A percentile compares a stretch with the other conserved stretches of the same genome.
Evolutionary conservation across 2,113 vertebrate genomes (phyloP).

Genomic region (Helogale parvula): DNA sequence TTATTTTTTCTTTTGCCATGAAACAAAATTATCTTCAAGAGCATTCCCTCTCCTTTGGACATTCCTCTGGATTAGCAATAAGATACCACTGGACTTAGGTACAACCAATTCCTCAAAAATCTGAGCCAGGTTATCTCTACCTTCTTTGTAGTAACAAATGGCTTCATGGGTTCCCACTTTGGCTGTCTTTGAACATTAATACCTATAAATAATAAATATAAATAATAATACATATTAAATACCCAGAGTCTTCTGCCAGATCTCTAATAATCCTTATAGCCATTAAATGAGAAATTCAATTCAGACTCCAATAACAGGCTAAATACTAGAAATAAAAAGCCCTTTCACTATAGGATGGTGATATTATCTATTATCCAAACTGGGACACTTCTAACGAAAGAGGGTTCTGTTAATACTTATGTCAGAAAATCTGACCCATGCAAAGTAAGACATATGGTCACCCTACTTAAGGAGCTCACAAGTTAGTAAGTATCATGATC

Average conservation of each 20-base stretch:
- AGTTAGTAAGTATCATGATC: background rate
- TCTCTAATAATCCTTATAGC: background rate
- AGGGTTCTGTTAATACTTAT: background rate
- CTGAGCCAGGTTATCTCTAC: background rate
- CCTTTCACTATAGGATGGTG: background rate
- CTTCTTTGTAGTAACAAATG: background rate
- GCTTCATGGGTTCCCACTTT: background rate
- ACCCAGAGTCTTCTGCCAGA: background rate
- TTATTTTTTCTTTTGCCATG: background rate
- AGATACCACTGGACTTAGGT: background rate
- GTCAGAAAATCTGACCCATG: background rate
- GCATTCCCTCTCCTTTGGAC: background rate
- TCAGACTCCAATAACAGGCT: background rate
- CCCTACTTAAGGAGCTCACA: background rate
- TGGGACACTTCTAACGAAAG: background rate
- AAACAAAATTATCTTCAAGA: background rate
- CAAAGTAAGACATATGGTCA: background rate
- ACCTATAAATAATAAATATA: background rate
- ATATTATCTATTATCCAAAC: background rate
- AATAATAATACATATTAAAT: conserved; percentile 33
- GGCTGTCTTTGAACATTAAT: background rate
- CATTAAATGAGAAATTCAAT: conserved; percentile 19
- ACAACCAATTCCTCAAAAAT: background rate
- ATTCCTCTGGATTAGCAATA: background rate
- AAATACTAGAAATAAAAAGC: background rate